Conservation (phyloP, 2,888 invertebrate species). For the Seladonia tumulorum region DNA sequence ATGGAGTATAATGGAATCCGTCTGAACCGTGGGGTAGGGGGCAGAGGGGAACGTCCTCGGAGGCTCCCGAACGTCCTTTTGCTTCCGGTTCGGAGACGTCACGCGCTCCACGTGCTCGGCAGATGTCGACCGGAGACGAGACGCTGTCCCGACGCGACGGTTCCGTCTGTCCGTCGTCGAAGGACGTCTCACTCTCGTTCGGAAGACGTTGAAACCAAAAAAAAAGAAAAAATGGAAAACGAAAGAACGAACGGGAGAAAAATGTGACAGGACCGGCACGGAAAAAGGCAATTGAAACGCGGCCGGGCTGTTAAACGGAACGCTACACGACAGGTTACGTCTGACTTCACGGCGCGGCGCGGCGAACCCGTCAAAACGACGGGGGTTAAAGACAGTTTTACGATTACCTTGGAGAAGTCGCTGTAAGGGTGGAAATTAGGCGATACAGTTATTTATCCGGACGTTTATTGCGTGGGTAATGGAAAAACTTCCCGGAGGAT, state of each 20-base stretch:
- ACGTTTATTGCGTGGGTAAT: not conserved
- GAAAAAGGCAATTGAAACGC: not conserved
- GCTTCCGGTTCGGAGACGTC: constrained; percentile 32
- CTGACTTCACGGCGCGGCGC: not conserved
- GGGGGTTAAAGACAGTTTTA: not conserved
- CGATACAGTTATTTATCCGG: not conserved
- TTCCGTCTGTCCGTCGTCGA: not conserved
- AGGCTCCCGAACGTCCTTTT: not conserved
- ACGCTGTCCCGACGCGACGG: not conserved
- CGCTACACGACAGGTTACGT: constrained; percentile 4
- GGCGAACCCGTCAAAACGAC: not conserved
- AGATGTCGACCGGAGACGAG: constrained; percentile 33
- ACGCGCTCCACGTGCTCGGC: constrained; percentile 41
- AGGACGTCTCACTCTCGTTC: not conserved
- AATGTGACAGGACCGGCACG: not conserved
- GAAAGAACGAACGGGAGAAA: no score
- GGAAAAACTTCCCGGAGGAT: not conserved
- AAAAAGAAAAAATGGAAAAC: not conserved
- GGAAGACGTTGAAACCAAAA: not conserved
- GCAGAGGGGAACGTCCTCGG: not conserved
- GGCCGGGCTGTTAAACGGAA: not conserved
- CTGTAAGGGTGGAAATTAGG: not conserved
- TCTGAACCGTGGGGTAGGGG: not conserved
- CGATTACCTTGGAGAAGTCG: not conserved
- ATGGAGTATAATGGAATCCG: constrained; percentile 1